Conservation (phyloP, 2,113 vertebrate species). For the Peromyscus polionotus region DNA sequence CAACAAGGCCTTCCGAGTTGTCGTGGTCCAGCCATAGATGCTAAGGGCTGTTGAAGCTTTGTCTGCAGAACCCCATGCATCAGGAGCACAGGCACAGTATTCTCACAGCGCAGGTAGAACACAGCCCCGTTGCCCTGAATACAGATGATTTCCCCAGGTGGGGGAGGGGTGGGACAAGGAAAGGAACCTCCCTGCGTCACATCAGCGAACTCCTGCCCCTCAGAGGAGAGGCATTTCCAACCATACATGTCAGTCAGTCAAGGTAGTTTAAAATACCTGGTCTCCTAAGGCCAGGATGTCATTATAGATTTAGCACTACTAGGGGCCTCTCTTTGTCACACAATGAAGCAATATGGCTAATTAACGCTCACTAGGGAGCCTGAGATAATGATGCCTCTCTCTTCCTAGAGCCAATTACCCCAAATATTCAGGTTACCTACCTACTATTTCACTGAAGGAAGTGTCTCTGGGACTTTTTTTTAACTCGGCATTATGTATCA, state of each 20-base stretch:
- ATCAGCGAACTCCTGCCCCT: slow-evolving; percentile 74
- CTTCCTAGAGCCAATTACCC: slow-evolving; percentile 91
- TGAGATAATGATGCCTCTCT: slow-evolving; percentile 89
- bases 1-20: background rate
- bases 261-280: slow-evolving; percentile 90
- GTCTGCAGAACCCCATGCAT: slow-evolving; percentile 27
- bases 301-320: slow-evolving; percentile 89
- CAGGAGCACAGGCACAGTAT: slow-evolving; percentile 27
- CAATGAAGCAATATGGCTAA: slow-evolving; percentile 91
- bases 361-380: slow-evolving; percentile 90
- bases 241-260: slow-evolving; percentile 87
- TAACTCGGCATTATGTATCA: slow-evolving; percentile 88
- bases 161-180: slow-evolving; percentile 44
- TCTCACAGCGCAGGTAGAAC: slow-evolving; percentile 17
- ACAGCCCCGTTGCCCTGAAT: background rate
- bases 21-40: background rate
- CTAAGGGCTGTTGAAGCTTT: background rate
- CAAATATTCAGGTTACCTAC: slow-evolving; percentile 91
- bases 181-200: slow-evolving; percentile 73
- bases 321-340: slow-evolving; percentile 89
- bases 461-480: slow-evolving; percentile 87
- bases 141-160: background rate
- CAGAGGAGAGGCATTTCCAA: slow-evolving; percentile 74
- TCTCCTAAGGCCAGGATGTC: slow-evolving; percentile 88
- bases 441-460: slow-evolving; percentile 87